Conservation (phyloP, 1,140 invertebrate genomes). For the Drosophila virilis region DNA sequence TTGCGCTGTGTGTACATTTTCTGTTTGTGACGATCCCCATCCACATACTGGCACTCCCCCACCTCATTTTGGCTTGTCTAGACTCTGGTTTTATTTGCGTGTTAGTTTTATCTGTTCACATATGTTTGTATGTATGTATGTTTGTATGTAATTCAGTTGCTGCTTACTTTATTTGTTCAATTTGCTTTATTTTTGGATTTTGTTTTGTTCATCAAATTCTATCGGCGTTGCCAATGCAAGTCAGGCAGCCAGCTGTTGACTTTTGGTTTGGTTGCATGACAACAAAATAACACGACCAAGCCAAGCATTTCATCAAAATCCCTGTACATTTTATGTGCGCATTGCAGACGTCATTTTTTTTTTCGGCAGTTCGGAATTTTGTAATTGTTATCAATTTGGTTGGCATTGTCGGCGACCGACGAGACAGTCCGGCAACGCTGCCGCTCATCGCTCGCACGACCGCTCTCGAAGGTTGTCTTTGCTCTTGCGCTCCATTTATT, state of each 20-base stretch:
- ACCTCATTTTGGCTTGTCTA: conserved; percentile 14
- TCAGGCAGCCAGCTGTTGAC: conserved; percentile 8
- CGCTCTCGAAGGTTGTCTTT: conserved; percentile 35
- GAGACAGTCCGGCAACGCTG: conserved; percentile 59
- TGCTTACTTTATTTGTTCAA: conserved; percentile 48
- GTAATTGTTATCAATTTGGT: conserved; percentile 22
- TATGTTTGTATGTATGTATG: conserved; percentile 45
- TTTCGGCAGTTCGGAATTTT: not conserved
- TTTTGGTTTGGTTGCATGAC: not conserved
- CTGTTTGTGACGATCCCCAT: conserved; percentile 3
- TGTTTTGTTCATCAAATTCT: conserved; percentile 69
- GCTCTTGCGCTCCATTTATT: conserved; percentile 58
- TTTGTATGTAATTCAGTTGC: conserved; percentile 36
- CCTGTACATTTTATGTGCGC: not conserved
- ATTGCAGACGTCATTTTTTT: not conserved
- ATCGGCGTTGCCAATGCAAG: conserved; percentile 37
- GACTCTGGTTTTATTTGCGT: conserved; percentile 55
- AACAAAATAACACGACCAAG: not conserved
- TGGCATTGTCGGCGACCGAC: not conserved
- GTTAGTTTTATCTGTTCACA: conserved; percentile 53
- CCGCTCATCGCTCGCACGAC: conserved; percentile 30
- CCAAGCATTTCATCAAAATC: not conserved
- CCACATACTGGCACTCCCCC: conserved; percentile 2
- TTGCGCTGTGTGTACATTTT: conserved; percentile 26
- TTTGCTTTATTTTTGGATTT: conserved; percentile 44